These are phyloP conservation scores for Dicyrtoma fusca DNA, from an alignment of 2,888 invertebrate genomes.

Conservation along the genomic window DNA sequence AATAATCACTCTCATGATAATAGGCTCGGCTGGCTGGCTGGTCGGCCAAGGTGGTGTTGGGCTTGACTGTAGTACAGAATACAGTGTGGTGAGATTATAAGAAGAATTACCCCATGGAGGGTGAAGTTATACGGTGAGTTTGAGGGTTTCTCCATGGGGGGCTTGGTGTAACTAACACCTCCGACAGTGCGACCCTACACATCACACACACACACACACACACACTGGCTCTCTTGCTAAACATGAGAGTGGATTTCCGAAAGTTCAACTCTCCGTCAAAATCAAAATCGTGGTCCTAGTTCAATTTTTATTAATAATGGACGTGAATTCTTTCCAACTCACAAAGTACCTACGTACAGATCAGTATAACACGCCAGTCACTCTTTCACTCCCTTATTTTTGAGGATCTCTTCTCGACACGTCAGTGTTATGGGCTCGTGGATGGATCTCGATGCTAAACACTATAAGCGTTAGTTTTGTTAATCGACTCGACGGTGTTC, in stretches of 20 bases:
- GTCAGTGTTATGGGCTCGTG: too few species aligned
- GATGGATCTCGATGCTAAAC: too few species aligned
- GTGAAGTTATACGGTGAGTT: slow-evolving; percentile 41
- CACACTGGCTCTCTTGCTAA: slow-evolving; percentile 30
- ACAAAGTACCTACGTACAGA: too few species aligned
- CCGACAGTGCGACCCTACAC: slow-evolving; percentile 48
- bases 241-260: slow-evolving; percentile 27
- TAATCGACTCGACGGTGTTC: too few species aligned
- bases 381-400: neutral
- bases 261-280: slow-evolving; percentile 21
- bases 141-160: slow-evolving; percentile 43
- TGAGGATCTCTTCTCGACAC: too few species aligned
- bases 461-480: too few species aligned
- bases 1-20: neutral
- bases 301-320: slow-evolving; percentile 19
- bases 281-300: slow-evolving; percentile 12
- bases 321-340: slow-evolving; percentile 9
- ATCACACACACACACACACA: too few species aligned
- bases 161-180: slow-evolving; percentile 53
- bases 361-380: too few species aligned
- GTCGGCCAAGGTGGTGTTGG: neutral
- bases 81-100: neutral
- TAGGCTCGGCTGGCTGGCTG: neutral
- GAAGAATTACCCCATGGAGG: slow-evolving; percentile 46
- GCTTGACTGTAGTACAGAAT: neutral